Base-by-base conservation (phyloP, 2,888 invertebrate genomes). In the Nemapogon koenigi region DNA sequence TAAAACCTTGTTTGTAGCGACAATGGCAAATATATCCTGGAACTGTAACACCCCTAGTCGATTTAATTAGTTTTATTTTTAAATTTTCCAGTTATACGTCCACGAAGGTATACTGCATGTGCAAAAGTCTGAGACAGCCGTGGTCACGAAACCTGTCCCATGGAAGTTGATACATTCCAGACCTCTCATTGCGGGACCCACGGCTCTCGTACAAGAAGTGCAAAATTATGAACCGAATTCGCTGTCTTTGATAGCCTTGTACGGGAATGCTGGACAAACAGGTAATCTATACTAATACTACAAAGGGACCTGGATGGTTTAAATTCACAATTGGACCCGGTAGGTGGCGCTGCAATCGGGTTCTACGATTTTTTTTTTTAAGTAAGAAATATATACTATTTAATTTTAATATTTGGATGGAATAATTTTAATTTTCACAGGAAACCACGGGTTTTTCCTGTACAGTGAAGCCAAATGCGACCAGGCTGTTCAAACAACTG, bases 381-480 rank as follows among this genome's bases (percentile, higher is more conserved):
- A 22, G 8, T 22, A 22, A n/a, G 22, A 22, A 22, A 22, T 8
- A 22, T 28, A 11, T 28, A 28, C 28, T 11, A 28, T 28, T n/a
- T 4, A 11, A 11, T 10, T 16, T 6, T 19, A 15, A 13, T 26
- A 4, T 26, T 11, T 36, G 16, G 4, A 13, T 36, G n/a, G 15
- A 10, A 36, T 25, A 22, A 35, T 22, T 25, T 35, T 22, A 36
- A 14, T 4, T 2, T 35, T 47, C 52, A 10, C 57, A 87, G 88
- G 83, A 2, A 88, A 90, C 48, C 67, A 67, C 62, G 92, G 92
- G 6, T 91, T 86, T 67, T 92, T 88, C 62, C 79, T 92, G 1
- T 91, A 85, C 58, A 81, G 84, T 1, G 72, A 78, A 48, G 69
- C 81, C 35, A 81, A 81, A 1, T 67, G 72, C 53, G 81, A 76